Evolutionary conservation across 2,888 invertebrate genomes (phyloP).

Genomic region (Acanthoscelides obtectus): DNA sequence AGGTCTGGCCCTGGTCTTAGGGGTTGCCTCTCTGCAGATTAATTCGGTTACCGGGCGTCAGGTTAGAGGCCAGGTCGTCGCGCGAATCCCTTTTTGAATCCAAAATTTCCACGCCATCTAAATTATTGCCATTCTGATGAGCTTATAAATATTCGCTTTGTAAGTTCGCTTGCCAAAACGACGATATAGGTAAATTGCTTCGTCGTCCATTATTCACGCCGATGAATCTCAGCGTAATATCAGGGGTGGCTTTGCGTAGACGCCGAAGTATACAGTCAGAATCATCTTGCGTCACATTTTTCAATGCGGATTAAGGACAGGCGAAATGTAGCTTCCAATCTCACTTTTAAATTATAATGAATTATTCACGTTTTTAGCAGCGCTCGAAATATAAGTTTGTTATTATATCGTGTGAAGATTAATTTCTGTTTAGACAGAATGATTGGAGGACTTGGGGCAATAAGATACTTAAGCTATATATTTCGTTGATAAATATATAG

Average conservation of each 20-base stretch:
- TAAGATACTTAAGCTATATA: too few species aligned
- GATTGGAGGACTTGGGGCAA: too few species aligned
- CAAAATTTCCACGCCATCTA: conserved; percentile 5
- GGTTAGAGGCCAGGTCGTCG: neutral
- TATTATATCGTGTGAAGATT: too few species aligned
- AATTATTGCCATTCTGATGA: conserved; percentile 24
- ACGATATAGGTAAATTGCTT: conserved; percentile 7
- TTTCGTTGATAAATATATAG: too few species aligned
- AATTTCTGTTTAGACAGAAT: too few species aligned
- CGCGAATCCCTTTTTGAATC: neutral
- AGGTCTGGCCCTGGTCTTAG: neutral
- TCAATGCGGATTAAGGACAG: neutral
- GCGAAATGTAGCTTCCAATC: neutral
- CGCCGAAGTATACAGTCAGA: neutral
- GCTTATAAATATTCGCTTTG: conserved; percentile 28
- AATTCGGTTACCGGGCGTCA: neutral
- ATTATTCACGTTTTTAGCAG: too few species aligned
- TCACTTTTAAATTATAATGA: neutral
- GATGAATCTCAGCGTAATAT: conserved; percentile 6
- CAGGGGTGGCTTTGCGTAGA: neutral
- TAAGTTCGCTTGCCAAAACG: conserved; percentile 20
- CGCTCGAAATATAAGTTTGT: too few species aligned
- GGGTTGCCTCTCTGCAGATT: neutral
- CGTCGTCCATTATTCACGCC: conserved; percentile 12
- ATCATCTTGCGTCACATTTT: neutral